Evolutionary conservation across 2,888 invertebrate genomes (phyloP).

Genomic region (Fragum fragum): DNA sequence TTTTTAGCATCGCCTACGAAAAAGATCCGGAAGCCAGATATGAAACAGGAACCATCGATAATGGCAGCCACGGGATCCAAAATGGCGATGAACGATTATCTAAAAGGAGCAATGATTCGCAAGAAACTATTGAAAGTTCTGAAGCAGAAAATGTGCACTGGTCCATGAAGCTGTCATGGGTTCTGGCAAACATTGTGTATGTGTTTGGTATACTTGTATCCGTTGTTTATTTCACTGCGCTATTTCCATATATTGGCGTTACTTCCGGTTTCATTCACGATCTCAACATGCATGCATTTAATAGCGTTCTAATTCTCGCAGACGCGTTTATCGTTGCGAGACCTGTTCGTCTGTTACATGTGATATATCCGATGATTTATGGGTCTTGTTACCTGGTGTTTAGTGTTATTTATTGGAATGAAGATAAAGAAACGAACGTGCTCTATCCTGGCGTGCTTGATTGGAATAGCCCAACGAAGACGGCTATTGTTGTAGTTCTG

Average conservation of each 20-base stretch:
- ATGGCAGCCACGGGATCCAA: not conserved
- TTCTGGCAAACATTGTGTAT: slow-evolving; percentile 72
- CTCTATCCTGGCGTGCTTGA: slow-evolving; percentile 82
- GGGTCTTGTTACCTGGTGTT: slow-evolving; percentile 73
- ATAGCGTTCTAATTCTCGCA: slow-evolving; percentile 73
- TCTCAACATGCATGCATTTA: slow-evolving; percentile 77
- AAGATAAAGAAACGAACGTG: slow-evolving; percentile 77
- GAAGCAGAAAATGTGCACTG: slow-evolving; percentile 50
- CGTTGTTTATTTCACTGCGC: slow-evolving; percentile 76
- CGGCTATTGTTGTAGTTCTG: slow-evolving; percentile 57
- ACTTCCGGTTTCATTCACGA: slow-evolving; percentile 60
- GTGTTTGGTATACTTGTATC: slow-evolving; percentile 77
- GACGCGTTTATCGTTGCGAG: slow-evolving; percentile 74
- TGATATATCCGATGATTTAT: slow-evolving; percentile 74
- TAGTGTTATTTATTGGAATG: slow-evolving; percentile 78
- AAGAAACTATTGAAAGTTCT: not conserved
- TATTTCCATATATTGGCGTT: slow-evolving; percentile 68
- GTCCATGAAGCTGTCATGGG: slow-evolving; percentile 79
- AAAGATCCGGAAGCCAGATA: slow-evolving; percentile 18
- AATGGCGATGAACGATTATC: slow-evolving; percentile 19
- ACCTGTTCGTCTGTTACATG: slow-evolving; percentile 78
- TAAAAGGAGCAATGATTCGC: not conserved
- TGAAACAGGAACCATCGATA: slow-evolving; percentile 1
- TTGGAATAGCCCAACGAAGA: slow-evolving; percentile 79
- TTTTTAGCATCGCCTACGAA: slow-evolving; percentile 23